phyloP scores from a whole-genome alignment of 2,113 vertebrate genomes.

The Hypanus sabinus region DNA sequence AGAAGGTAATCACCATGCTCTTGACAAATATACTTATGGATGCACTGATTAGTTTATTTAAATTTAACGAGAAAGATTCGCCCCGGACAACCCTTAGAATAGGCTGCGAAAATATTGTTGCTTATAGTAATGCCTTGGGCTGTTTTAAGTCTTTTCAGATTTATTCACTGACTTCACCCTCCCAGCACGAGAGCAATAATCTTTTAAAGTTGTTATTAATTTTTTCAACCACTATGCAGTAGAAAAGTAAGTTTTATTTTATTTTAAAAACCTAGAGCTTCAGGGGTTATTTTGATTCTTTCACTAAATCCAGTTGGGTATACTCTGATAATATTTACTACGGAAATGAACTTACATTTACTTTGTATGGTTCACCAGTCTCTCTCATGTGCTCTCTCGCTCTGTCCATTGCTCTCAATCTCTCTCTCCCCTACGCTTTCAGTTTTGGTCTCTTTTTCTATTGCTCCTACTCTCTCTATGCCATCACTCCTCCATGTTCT shows the following conservation, averaged over 20 bases:
- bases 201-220: not conserved
- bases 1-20: not conserved
- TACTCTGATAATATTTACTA: not conserved
- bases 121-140: not conserved
- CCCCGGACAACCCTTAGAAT: not conserved
- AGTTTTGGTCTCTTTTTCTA: too few species aligned
- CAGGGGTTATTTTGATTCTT: not conserved
- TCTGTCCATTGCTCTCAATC: not conserved
- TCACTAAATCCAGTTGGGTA: not conserved
- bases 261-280: not conserved
- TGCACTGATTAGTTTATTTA: not conserved
- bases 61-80: not conserved
- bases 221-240: not conserved
- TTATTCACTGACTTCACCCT: not conserved
- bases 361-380: not conserved
- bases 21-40: not conserved
- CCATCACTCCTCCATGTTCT: too few species aligned
- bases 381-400: not conserved
- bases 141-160: not conserved
- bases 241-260: not conserved
- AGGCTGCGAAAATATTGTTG: not conserved
- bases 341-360: not conserved
- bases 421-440: too few species aligned
- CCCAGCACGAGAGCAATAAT: not conserved
- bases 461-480: too few species aligned